phyloP scores from a whole-genome alignment of 1,140 invertebrate species.

The Holotrichia oblita region DNA sequence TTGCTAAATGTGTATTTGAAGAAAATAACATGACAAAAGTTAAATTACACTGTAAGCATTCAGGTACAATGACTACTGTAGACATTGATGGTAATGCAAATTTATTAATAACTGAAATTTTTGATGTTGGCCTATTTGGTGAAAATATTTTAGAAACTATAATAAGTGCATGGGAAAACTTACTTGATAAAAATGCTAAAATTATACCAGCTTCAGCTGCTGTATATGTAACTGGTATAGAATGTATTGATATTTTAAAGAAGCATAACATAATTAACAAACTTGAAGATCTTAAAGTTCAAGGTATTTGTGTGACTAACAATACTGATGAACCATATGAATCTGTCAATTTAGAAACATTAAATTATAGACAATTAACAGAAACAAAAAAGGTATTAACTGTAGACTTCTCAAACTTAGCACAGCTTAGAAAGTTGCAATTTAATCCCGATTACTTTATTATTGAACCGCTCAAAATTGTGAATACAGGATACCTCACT shows the following conservation, averaged over 20 bases:
- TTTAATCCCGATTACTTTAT: slow-evolving; percentile 52
- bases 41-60: slow-evolving; percentile 65
- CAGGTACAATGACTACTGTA: slow-evolving; percentile 61
- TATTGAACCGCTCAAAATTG: slow-evolving; percentile 42
- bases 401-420: slow-evolving; percentile 73
- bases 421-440: slow-evolving; percentile 63
- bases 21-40: slow-evolving; percentile 63
- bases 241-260: slow-evolving; percentile 56
- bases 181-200: slow-evolving; percentile 64
- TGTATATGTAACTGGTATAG: slow-evolving; percentile 68
- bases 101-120: slow-evolving; percentile 78
- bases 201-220: slow-evolving; percentile 72
- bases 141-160: slow-evolving; percentile 75
- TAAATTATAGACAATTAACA: slow-evolving; percentile 70
- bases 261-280: slow-evolving; percentile 60
- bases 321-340: slow-evolving; percentile 70
- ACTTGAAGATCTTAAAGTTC: slow-evolving; percentile 54
- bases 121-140: slow-evolving; percentile 82
- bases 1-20: slow-evolving; percentile 67
- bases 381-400: slow-evolving; percentile 66
- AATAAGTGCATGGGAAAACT: slow-evolving; percentile 71
- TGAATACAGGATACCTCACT: slow-evolving; percentile 66
- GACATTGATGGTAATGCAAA: slow-evolving; percentile 52
- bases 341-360: slow-evolving; percentile 70
- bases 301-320: slow-evolving; percentile 61